These are phyloP conservation scores for Gallinago nigripennis DNA, from an alignment of 2,797 vertebrate species.

Conservation along the genomic window DNA sequence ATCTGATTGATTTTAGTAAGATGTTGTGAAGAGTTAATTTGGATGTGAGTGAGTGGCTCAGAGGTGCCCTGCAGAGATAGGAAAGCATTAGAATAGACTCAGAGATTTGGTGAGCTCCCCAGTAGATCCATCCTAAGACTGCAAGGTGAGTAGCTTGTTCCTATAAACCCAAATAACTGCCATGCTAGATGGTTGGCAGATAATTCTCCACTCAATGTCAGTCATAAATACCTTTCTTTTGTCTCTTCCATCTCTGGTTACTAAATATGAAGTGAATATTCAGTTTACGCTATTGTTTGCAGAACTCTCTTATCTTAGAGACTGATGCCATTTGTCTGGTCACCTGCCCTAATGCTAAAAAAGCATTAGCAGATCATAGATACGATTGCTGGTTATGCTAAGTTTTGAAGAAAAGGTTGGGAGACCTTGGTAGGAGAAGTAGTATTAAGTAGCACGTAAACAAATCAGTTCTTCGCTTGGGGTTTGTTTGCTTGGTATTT, in stretches of 20 bases:
- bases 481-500: constrained; percentile 48
- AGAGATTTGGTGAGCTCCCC: neutral
- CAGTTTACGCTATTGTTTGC: neutral
- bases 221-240: neutral
- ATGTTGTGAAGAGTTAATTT: neutral
- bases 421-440: constrained; percentile 12
- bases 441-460: constrained; percentile 50
- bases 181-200: neutral
- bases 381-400: neutral
- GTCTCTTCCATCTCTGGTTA: neutral
- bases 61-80: neutral
- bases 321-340: neutral
- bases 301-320: neutral
- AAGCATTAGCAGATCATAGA: neutral
- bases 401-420: neutral
- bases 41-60: neutral
- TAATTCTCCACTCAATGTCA: neutral
- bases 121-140: neutral
- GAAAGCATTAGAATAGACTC: neutral
- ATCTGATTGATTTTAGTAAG: neutral
- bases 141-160: neutral
- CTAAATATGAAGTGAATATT: neutral
- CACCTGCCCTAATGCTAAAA: neutral
- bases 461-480: constrained; percentile 38
- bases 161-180: neutral